Evolutionary conservation across 1,140 invertebrate species (phyloP).

Genomic region (Amyelois transitella): DNA sequence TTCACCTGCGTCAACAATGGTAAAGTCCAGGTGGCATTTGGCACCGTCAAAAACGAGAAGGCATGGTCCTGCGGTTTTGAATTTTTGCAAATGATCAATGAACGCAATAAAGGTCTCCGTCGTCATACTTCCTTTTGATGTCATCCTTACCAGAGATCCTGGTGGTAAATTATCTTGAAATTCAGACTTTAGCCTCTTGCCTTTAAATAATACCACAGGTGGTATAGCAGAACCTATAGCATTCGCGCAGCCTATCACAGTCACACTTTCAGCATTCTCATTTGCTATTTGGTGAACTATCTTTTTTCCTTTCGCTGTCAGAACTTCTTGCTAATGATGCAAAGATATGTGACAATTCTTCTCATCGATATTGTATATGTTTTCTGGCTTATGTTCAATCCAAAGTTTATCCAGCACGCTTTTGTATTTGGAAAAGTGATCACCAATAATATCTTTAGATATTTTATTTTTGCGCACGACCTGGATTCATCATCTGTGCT

Average conservation of each 20-base stretch:
- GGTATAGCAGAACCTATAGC: slow-evolving; percentile 39
- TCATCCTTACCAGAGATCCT: slow-evolving; percentile 28
- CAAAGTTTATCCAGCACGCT: slow-evolving; percentile 29
- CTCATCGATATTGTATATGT: slow-evolving; percentile 62
- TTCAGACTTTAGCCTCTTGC: slow-evolving; percentile 16
- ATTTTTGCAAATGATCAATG: slow-evolving; percentile 11
- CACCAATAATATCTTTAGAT: slow-evolving; percentile 37
- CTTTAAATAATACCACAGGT: slow-evolving; percentile 41
- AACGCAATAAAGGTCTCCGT: slow-evolving; percentile 8
- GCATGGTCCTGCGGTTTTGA: slow-evolving; percentile 5
- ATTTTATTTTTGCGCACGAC: slow-evolving; percentile 46
- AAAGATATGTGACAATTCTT: slow-evolving; percentile 53
- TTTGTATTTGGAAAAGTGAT: slow-evolving; percentile 37
- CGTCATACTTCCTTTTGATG: slow-evolving; percentile 28
- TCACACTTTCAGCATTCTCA: slow-evolving; percentile 59
- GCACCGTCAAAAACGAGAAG: slow-evolving; percentile 16
- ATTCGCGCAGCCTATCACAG: slow-evolving; percentile 47
- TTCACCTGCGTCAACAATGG: slow-evolving; percentile 12
- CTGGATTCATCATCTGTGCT: slow-evolving; percentile 45
- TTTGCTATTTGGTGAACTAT: slow-evolving; percentile 45
- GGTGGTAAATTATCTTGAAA: slow-evolving; percentile 42
- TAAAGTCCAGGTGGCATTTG: slow-evolving; percentile 13
- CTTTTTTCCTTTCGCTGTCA: slow-evolving; percentile 43
- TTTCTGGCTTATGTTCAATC: slow-evolving; percentile 21
- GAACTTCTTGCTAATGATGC: slow-evolving; percentile 42